phyloP scores from a whole-genome alignment of 1,140 invertebrate genomes.

The Platyura marginata region DNA sequence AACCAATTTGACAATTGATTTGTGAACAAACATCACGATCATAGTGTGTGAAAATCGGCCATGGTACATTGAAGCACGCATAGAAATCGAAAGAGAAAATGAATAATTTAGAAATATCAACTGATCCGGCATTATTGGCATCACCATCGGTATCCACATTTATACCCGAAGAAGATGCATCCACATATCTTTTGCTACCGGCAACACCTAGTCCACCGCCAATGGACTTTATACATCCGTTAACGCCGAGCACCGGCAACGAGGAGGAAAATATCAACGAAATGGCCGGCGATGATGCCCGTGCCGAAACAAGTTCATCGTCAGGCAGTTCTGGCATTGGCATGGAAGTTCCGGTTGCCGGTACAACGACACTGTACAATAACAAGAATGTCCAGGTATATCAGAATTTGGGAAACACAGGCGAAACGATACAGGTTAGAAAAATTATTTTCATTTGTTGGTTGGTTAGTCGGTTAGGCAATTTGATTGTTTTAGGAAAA shows the following conservation, averaged over 20 bases:
- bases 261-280: slow-evolving; percentile 8
- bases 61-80: too few relatives aligned
- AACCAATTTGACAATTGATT: too few relatives aligned
- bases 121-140: slow-evolving; percentile 13
- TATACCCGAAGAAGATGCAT: slow-evolving; percentile 30
- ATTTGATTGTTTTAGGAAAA: slow-evolving; percentile 27
- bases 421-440: slow-evolving; percentile 17
- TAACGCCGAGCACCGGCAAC: slow-evolving; percentile 20
- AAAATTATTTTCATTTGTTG: background rate
- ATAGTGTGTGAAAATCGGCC: too few relatives aligned
- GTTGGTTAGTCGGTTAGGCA: background rate
- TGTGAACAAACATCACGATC: too few relatives aligned
- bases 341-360: slow-evolving; percentile 21
- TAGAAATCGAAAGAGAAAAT: too few relatives aligned
- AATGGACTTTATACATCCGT: slow-evolving; percentile 27
- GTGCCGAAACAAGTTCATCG: slow-evolving; percentile 14
- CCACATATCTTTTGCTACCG: slow-evolving; percentile 30
- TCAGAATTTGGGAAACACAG: slow-evolving; percentile 26
- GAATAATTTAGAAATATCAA: slow-evolving; percentile 13
- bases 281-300: slow-evolving; percentile 7
- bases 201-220: slow-evolving; percentile 27
- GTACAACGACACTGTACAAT: slow-evolving; percentile 26
- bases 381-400: slow-evolving; percentile 26
- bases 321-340: slow-evolving; percentile 22
- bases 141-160: slow-evolving; percentile 21